These are phyloP conservation scores for Oreochromis grahami DNA, from an alignment of 2,797 vertebrate genomes.

Conservation along the genomic window DNA sequence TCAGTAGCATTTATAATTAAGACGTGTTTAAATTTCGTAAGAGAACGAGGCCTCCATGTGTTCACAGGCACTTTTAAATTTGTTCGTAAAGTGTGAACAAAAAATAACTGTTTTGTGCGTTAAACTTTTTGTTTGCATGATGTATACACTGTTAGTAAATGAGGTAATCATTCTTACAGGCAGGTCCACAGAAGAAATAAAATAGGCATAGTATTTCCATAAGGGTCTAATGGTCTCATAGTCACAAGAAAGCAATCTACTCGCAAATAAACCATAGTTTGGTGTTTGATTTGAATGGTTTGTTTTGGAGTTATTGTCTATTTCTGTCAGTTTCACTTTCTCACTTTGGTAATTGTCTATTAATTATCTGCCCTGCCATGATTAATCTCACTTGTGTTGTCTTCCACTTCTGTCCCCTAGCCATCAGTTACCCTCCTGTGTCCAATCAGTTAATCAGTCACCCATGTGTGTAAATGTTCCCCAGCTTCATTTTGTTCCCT, in stretches of 20 bases:
- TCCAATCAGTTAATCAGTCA: not conserved
- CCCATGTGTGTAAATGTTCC: not conserved
- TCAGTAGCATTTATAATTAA: not conserved
- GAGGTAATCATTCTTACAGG: not conserved
- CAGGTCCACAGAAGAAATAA: not conserved
- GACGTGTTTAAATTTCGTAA: fast-evolving
- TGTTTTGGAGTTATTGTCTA: not conserved
- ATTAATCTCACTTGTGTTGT: not conserved
- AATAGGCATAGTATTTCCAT: not conserved
- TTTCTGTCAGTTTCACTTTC: not conserved
- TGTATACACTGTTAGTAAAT: not conserved
- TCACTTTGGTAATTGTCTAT: not conserved
- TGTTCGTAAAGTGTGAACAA: not conserved
- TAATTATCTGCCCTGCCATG: not conserved
- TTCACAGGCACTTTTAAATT: not conserved
- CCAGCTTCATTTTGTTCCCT: not conserved
- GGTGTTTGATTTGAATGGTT: not conserved
- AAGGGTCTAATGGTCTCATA: not conserved
- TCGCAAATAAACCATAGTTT: not conserved
- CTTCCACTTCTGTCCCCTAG: not conserved
- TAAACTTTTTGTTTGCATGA: not conserved
- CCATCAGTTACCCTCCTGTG: not conserved
- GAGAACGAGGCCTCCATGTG: not conserved
- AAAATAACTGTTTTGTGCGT: not conserved
- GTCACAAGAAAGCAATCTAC: not conserved